Conservation (phyloP, 2,797 vertebrate species). For the Pampus argenteus region DNA sequence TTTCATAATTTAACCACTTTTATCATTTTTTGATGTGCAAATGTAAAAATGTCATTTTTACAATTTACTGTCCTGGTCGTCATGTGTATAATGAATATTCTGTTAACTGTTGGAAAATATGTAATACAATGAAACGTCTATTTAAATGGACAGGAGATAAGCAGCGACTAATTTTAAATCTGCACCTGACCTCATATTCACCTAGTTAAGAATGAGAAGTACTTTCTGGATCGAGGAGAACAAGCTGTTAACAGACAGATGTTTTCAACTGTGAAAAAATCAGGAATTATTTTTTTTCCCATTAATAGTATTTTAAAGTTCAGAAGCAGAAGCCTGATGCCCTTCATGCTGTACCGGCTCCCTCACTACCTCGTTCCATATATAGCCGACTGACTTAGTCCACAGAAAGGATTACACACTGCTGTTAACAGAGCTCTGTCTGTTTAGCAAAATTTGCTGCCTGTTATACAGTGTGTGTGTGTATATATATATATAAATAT, state of each 20-base stretch:
- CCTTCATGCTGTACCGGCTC: constrained; percentile 13
- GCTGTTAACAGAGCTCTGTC: constrained; percentile 49
- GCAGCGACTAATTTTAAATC: too few species aligned
- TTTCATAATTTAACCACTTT: too few species aligned
- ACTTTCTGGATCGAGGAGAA: neutral
- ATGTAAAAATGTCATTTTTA: too few species aligned
- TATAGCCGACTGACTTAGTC: constrained; percentile 55
- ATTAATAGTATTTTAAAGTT: constrained; percentile 1
- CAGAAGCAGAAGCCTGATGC: neutral
- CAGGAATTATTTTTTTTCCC: neutral
- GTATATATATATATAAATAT: constrained; percentile 55
- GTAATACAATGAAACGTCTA: too few species aligned
- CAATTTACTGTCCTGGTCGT: too few species aligned
- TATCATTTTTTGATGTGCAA: too few species aligned
- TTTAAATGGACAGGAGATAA: too few species aligned
- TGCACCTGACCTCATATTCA: neutral
- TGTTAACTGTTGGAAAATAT: neutral
- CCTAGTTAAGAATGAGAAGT: neutral
- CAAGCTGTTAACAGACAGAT: neutral
- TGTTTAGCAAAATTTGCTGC: constrained; percentile 66
- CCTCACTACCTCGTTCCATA: constrained; percentile 34
- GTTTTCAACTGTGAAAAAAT: neutral
- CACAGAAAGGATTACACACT: constrained; percentile 65
- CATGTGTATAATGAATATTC: neutral
- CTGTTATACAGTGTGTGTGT: constrained; percentile 58